phyloP scores from a whole-genome alignment of 2,113 vertebrate species.

The Podiceps cristatus region DNA sequence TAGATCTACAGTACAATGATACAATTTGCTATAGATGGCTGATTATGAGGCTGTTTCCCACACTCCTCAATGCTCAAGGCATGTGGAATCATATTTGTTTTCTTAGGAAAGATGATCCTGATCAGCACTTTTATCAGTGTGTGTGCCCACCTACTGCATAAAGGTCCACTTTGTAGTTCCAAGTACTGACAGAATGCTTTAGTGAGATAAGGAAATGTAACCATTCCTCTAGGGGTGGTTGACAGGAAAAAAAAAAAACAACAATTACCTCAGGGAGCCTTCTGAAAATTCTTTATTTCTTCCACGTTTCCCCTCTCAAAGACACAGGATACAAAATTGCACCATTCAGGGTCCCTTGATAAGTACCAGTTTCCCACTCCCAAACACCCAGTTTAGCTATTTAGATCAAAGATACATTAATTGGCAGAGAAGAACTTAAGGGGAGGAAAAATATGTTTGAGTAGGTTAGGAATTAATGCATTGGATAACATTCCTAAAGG shows the following conservation, averaged over 20 bases:
- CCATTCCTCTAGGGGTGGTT: constrained; percentile 26
- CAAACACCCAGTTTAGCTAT: constrained; percentile 3
- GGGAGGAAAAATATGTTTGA: neutral
- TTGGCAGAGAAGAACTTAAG: constrained; percentile 17
- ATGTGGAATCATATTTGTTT: constrained; percentile 26
- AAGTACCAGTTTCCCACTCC: neutral
- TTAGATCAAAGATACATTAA: constrained; percentile 57
- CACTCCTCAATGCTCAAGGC: neutral
- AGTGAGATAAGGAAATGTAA: constrained; percentile 49
- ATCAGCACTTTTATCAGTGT: constrained; percentile 5
- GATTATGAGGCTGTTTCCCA: constrained; percentile 11
- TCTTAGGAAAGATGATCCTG: neutral
- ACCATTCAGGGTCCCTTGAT: neutral
- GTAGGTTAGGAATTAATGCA: neutral
- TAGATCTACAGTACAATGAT: neutral
- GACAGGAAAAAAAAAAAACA: neutral
- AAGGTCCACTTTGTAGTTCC: constrained; percentile 48
- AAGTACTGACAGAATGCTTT: constrained; percentile 63
- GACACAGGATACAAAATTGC: neutral
- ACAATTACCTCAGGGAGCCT: constrained; percentile 18
- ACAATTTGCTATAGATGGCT: neutral
- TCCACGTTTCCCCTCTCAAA: neutral
- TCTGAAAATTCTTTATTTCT: constrained; percentile 48
- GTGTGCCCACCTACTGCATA: constrained; percentile 27
- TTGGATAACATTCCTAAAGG: neutral